Conservation (phyloP, 1,140 invertebrate genomes). For the Cydia splendana region DNA sequence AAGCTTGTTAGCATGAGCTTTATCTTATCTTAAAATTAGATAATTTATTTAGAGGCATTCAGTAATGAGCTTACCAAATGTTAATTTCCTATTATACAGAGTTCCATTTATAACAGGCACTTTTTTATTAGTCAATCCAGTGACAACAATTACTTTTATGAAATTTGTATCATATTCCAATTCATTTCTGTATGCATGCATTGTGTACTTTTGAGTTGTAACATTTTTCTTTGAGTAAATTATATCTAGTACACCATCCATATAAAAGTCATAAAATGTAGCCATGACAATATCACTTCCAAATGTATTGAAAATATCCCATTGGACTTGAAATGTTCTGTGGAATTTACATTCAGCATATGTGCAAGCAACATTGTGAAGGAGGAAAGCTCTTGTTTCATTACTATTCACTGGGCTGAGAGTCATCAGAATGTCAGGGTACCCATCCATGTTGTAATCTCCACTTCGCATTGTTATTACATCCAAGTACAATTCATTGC, state of each 20-base stretch:
- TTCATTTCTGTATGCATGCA: slow-evolving; percentile 91
- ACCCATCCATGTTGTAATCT: slow-evolving; percentile 98
- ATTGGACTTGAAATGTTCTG: slow-evolving; percentile 88
- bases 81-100: slow-evolving; percentile 87
- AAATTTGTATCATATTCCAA: slow-evolving; percentile 97
- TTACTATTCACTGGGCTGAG: slow-evolving; percentile 80
- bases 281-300: slow-evolving; percentile 88
- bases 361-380: slow-evolving; percentile 88
- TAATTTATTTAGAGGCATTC: slow-evolving; percentile 33
- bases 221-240: slow-evolving; percentile 86
- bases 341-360: slow-evolving; percentile 81
- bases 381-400: slow-evolving; percentile 84
- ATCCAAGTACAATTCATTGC: slow-evolving; percentile 82
- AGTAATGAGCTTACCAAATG: slow-evolving; percentile 82
- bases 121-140: slow-evolving; percentile 87
- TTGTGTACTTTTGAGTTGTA: slow-evolving; percentile 78
- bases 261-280: slow-evolving; percentile 96
- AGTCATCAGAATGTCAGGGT: slow-evolving; percentile 93
- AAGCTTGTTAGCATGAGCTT: background rate
- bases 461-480: slow-evolving; percentile 92
- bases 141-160: slow-evolving; percentile 96
- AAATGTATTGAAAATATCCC: slow-evolving; percentile 85
- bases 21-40: slow-evolving; percentile 21
- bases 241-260: slow-evolving; percentile 90
- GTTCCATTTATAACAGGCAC: slow-evolving; percentile 85